Base-by-base conservation (phyloP, 2,113 vertebrate genomes). In the Coregonus clupeaformis region DNA sequence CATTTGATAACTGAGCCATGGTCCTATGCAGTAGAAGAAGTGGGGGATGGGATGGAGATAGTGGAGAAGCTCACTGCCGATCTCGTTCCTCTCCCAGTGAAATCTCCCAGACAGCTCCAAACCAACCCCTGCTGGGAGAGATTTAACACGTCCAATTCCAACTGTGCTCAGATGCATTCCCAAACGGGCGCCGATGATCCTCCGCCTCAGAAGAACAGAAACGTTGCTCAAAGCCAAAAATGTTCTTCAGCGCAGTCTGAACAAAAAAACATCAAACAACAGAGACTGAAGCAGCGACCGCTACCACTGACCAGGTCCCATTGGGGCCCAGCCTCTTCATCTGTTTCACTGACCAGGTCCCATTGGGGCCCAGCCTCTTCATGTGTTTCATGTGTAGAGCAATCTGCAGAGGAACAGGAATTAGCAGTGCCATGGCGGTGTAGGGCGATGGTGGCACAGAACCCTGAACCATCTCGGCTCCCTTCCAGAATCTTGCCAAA, bases 1-100 rank as follows among this genome's bases (percentile, higher is more conserved):
- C 79, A 78, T 80, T 77, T 86, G 79, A 27, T 72, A 1, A 5
- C 32, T 27, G 22, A 57, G 20, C 68, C 65, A 25, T 42, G 22
- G 72, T 64, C 57, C 14, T 55, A 30, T 36, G 25, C 29, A 24
- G 60, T 65, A 30, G 55, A 60, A 69, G 36, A 27, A 65, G 30
- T 30, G 63, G 47, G 25, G 72, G 22, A 73, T 7, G 42, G 65
- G 68, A 76, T 30, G 49, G 29, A 49, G 59, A 69, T 25, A 62
- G 29, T 42, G 59, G 59, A 36, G 68, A 65, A 49, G 14, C 32
- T 32, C 13, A 25, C 29, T 65, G 13, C 63, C 13, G 27, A 25
- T 65, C 63, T 18, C 13, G 30, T 20, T 67, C 14, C 18, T 67
- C 65, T 25, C 6, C 20, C 67, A 29, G n/a, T 16, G 68, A 18